Evolutionary conservation across 2,797 vertebrate species (phyloP).

Genomic region (Streptopelia turtur): DNA sequence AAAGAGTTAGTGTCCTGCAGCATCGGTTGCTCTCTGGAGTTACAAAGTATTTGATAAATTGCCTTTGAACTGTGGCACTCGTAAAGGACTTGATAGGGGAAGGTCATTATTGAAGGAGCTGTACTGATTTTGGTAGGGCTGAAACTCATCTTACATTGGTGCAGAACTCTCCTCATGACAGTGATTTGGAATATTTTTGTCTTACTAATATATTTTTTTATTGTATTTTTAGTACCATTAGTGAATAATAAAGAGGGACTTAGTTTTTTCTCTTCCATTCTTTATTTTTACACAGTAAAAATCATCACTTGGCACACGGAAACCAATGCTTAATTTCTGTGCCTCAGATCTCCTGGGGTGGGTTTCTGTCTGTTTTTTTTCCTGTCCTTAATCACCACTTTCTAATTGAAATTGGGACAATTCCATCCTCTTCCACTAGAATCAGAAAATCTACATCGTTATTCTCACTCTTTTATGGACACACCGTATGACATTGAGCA

Average conservation of each 20-base stretch:
- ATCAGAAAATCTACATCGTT: neutral
- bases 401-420: neutral
- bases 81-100: neutral
- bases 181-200: neutral
- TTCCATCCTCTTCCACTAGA: neutral
- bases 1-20: neutral
- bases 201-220: neutral
- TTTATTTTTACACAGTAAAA: neutral
- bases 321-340: neutral
- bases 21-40: neutral
- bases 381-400: neutral
- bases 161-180: neutral
- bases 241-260: neutral
- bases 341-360: neutral
- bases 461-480: neutral
- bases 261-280: neutral
- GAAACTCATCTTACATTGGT: fast-evolving
- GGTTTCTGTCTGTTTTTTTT: too few species aligned
- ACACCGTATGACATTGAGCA: neutral
- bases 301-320: neutral
- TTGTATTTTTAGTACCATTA: neutral
- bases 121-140: neutral
- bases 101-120: neutral
- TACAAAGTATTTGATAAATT: neutral
- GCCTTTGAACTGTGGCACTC: neutral